Base-by-base conservation (phyloP, 2,113 vertebrate genomes). In the Egretta garzetta region DNA sequence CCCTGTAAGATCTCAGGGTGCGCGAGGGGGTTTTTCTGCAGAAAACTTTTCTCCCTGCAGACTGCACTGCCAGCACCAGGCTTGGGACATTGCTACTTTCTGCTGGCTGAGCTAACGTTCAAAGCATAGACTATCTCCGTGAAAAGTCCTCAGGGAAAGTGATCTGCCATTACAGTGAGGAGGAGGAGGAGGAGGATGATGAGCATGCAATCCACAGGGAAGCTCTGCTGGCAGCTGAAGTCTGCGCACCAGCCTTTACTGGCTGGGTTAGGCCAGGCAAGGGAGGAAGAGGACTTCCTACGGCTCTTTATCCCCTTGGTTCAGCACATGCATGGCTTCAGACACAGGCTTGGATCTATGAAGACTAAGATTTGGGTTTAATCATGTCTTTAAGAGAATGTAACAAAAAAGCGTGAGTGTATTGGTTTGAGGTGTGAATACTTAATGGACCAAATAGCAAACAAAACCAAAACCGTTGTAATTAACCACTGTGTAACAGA, bases 241-340 rank as follows among this genome's bases (percentile, higher is more conserved):
- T 55, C 49, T 43, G 15, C 2, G 2, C 58, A 60, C 30, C 80
- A 52, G 37, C 32, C 9, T 63, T 49, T 28, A 41, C 28, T 41
- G 28, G 22, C 13, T 0, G 1, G 22, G 27, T 55, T 30, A 50
- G 45, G 39, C 35, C 16, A 76, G 59, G 35, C 12, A 73, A 45
- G 16, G 9, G 18, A 58, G 12, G 37, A 66, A 59, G 30, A 32
- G 8, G 14, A 19, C 41, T 81, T 89, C 66, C 63, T 39, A 19
- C 1, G 4, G 55, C 11, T n/a, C 39, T 72, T 63, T 0, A 0
- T 43, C 49, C 79, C 50, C 43, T 50, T 0, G 0, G 7, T 41
- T 90, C 1, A 0, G 62, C 45, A 59, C 1, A 0, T 35, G 22
- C 24, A 4, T 26, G 23, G 70, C 41, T 93, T 67, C 55, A 66